Conservation (phyloP, 2,113 vertebrate genomes). For the Psammodynastes pulverulentus region DNA sequence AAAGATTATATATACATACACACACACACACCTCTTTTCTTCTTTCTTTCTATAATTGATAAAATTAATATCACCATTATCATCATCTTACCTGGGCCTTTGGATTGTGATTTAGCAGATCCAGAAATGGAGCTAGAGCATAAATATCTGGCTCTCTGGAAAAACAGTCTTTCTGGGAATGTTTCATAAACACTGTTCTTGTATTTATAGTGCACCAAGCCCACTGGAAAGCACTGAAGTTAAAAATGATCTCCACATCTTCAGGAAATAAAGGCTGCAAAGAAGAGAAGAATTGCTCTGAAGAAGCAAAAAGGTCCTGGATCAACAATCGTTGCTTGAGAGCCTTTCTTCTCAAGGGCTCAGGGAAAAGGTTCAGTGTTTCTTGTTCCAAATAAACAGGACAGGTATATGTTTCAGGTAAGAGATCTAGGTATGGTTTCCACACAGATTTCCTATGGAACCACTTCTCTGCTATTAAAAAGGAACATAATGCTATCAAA, state of each 20-base stretch:
- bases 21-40: too few species aligned
- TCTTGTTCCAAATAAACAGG: constrained; percentile 73
- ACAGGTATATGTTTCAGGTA: constrained; percentile 83
- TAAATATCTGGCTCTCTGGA: constrained; percentile 79
- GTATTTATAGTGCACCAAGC: constrained; percentile 96
- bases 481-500: constrained; percentile 82
- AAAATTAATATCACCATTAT: background rate
- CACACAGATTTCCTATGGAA: constrained; percentile 74
- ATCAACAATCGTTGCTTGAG: constrained; percentile 72
- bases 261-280: constrained; percentile 81
- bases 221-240: constrained; percentile 81
- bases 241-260: constrained; percentile 71
- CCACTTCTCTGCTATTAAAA: constrained; percentile 84
- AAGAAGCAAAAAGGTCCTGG: constrained; percentile 67
- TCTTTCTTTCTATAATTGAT: background rate
- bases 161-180: constrained; percentile 66
- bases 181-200: constrained; percentile 85
- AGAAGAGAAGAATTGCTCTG: constrained; percentile 76
- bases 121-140: constrained; percentile 87
- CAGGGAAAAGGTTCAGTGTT: constrained; percentile 72
- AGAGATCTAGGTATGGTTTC: constrained; percentile 84
- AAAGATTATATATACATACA: too few species aligned
- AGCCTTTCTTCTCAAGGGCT: constrained; percentile 65
- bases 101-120: constrained; percentile 91
- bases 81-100: constrained; percentile 76